Percentiles rank a stretch among this genome's conserved stretches.
Evolutionary conservation across 2,797 vertebrate species (phyloP).

Genomic region (Adrianichthys oophorus): DNA sequence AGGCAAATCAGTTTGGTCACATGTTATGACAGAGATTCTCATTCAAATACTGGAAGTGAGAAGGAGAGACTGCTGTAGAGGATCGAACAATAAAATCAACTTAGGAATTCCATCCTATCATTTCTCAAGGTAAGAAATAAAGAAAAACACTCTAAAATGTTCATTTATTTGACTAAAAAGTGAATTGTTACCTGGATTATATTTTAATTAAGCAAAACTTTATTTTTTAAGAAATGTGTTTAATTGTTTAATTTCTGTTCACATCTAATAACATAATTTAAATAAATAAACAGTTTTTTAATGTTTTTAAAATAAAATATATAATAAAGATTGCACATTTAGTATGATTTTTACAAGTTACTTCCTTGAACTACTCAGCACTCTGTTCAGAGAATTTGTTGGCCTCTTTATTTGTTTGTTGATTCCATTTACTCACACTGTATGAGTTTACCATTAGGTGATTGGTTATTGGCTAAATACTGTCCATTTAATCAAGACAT

Average conservation of each 20-base stretch:
- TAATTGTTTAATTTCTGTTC: too few relatives aligned
- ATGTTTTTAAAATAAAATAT: too few relatives aligned
- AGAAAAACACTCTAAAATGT: slow-evolving; percentile 12
- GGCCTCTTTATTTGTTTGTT: slow-evolving; percentile 37
- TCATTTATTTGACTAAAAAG: slow-evolving; percentile 8
- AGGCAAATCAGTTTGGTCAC: slow-evolving; percentile 79
- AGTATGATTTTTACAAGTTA: neutral
- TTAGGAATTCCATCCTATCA: slow-evolving; percentile 22
- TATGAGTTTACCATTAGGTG: slow-evolving; percentile 66
- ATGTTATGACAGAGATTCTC: slow-evolving; percentile 69
- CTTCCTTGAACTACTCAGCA: neutral
- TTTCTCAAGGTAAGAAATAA: slow-evolving; percentile 67
- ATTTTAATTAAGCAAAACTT: too few relatives aligned
- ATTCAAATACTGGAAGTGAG: slow-evolving; percentile 70
- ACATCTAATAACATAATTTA: too few relatives aligned
- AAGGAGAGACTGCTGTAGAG: slow-evolving; percentile 50
- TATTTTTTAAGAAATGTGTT: too few relatives aligned
- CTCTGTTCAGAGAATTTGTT: slow-evolving; percentile 19
- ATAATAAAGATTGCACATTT: too few relatives aligned
- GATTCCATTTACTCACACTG: slow-evolving; percentile 62
- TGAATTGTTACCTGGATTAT: neutral
- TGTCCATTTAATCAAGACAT: slow-evolving; percentile 67
- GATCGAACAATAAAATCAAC: slow-evolving; percentile 42
- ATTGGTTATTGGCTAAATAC: slow-evolving; percentile 57
- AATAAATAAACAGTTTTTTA: too few relatives aligned